Conservation (phyloP, 2,113 vertebrate species). For the Prochilodus magdalenae region DNA sequence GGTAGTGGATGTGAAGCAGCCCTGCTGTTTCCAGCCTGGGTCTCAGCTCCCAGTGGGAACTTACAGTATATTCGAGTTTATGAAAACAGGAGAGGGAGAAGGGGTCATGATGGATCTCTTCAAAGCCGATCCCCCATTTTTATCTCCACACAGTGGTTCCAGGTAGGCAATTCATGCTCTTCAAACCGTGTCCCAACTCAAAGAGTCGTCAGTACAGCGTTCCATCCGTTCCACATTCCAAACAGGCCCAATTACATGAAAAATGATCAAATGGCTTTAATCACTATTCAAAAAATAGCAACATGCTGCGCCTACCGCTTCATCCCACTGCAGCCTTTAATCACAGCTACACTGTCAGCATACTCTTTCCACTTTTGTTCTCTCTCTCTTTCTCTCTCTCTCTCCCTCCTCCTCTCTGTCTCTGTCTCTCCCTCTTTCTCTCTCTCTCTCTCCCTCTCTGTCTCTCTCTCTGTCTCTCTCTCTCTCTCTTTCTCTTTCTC, state of each 20-base stretch:
- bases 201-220: slow-evolving; percentile 10
- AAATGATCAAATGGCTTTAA: slow-evolving; percentile 53
- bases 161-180: slow-evolving; percentile 17
- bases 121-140: slow-evolving; percentile 46
- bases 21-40: background rate
- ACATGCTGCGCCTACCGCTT: slow-evolving; percentile 13
- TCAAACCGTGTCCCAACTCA: slow-evolving; percentile 27
- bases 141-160: slow-evolving; percentile 27
- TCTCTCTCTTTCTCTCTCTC: slow-evolving; percentile 35
- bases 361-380: slow-evolving; percentile 3
- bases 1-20: no score
- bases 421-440: slow-evolving; percentile 40
- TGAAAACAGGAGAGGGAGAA: background rate
- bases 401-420: slow-evolving; percentile 30
- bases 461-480: slow-evolving; percentile 35
- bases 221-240: slow-evolving; percentile 22
- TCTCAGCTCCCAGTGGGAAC: background rate
- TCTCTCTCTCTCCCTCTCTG: slow-evolving; percentile 30
- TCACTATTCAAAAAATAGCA: slow-evolving; percentile 33
- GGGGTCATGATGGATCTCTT: slow-evolving; percentile 6
- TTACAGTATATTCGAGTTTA: background rate
- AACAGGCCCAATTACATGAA: slow-evolving; percentile 43
- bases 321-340: slow-evolving; percentile 42
- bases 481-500: slow-evolving; percentile 38
- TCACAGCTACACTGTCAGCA: slow-evolving; percentile 35